Evolutionary conservation across 2,888 invertebrate genomes (phyloP).

Genomic region (Ptychoptera albimana): DNA sequence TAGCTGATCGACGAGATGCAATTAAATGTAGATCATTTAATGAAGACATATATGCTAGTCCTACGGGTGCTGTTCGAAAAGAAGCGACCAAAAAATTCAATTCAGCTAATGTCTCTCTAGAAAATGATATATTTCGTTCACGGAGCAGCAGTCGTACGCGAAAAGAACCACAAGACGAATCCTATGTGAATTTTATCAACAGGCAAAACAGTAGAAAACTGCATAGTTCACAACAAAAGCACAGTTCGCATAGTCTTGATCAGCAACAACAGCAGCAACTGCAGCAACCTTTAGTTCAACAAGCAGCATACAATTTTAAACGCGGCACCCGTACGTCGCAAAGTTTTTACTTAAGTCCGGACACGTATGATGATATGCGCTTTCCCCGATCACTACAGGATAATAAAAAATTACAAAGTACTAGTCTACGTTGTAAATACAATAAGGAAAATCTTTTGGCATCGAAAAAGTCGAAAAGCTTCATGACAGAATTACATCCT

Average conservation of each 20-base stretch:
- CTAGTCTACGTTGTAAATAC: conserved; percentile 27
- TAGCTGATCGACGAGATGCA: conserved; percentile 9
- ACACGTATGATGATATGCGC: conserved; percentile 8
- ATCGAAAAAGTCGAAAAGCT: conserved; percentile 31
- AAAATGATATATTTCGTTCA: conserved; percentile 23
- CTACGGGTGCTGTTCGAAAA: conserved; percentile 13
- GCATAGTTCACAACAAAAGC: conserved; percentile 14
- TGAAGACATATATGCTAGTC: conserved; percentile 19
- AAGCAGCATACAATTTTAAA: conserved; percentile 21
- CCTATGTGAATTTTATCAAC: too few relatives aligned
- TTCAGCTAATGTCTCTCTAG: conserved; percentile 25
- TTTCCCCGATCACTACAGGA: conserved; percentile 16
- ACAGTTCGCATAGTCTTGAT: conserved; percentile 29
- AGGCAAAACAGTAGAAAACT: too few relatives aligned
- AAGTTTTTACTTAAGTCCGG: conserved; percentile 29
- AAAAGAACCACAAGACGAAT: background rate
- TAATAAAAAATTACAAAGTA: conserved; percentile 25
- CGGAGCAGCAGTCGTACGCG: conserved; percentile 27
- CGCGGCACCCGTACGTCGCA: conserved; percentile 27
- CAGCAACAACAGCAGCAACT: conserved; percentile 20
- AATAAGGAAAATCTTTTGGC: conserved; percentile 28
- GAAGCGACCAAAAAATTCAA: conserved; percentile 17
- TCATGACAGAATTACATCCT: conserved; percentile 26
- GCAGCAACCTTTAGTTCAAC: conserved; percentile 22
- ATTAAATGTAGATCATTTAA: conserved; percentile 29